These are phyloP conservation scores for Philereme transversata DNA, from an alignment of 2,888 invertebrate genomes.

Conservation along the genomic window DNA sequence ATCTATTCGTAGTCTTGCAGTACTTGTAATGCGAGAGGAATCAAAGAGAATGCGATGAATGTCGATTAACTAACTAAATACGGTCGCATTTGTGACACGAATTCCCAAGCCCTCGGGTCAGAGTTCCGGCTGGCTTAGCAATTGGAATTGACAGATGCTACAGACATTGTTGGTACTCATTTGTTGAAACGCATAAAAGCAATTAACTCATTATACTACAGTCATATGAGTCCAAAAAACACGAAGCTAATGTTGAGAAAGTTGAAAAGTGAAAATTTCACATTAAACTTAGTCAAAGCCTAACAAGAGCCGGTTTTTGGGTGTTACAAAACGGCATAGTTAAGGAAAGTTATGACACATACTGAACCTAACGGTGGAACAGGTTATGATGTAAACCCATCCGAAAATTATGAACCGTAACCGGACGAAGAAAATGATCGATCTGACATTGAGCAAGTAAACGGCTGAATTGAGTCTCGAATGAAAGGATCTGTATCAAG, in stretches of 20 bases:
- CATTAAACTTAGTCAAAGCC: slow-evolving; percentile 18
- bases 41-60: slow-evolving; percentile 42
- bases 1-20: slow-evolving; percentile 10
- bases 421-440: slow-evolving; percentile 28
- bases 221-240: slow-evolving; percentile 2
- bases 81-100: slow-evolving; percentile 39
- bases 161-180: background rate
- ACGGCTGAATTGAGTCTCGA: slow-evolving; percentile 36
- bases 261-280: slow-evolving; percentile 24
- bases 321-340: slow-evolving; percentile 28
- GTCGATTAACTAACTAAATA: slow-evolving; percentile 42
- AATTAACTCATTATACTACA: background rate
- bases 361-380: slow-evolving; percentile 21
- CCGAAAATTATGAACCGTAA: slow-evolving; percentile 15
- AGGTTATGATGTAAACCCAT: slow-evolving; percentile 30
- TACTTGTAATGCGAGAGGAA: slow-evolving; percentile 19
- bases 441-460: slow-evolving; percentile 39
- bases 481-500: slow-evolving; percentile 46
- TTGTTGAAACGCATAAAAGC: background rate
- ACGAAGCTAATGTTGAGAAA: slow-evolving; percentile 20
- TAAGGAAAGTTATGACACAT: slow-evolving; percentile 32
- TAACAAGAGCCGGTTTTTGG: slow-evolving; percentile 30
- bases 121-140: slow-evolving; percentile 45
- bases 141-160: slow-evolving; percentile 7
- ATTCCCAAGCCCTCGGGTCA: slow-evolving; percentile 47